Base-by-base conservation (phyloP, 2,797 vertebrate species). In the Pterois miles region DNA sequence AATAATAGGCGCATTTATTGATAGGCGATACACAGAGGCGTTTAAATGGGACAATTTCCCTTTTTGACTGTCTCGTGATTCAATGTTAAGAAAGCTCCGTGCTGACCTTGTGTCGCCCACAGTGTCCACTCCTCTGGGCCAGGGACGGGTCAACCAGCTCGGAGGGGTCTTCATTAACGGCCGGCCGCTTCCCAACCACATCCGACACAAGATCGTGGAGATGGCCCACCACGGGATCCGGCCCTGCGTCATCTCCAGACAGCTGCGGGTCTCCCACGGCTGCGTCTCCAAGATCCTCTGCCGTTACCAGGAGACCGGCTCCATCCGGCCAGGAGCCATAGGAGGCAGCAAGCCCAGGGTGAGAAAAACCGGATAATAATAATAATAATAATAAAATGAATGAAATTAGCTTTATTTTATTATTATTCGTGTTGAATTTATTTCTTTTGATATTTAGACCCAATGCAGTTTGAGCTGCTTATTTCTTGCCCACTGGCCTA, bases 291-390 rank as follows among this genome's bases (percentile, higher is more conserved):
- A 99, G 93, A 99, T 99, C 86, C 96, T 99, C 29, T 99, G 98
- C 85, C 95, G 98, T 46, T 99, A 98, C 93, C 98, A 99, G 76
- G 97, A 99, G 90, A 99, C 98, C 0, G 98, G 98, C 2, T 99
- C 98, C 74, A 99, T 99, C 93, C 94, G 98, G 2, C 98, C 98
- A 4, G 97, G 97, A 46, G 97, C 98, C 36, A 99, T 98, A 29
- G 98, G 98, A 1, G 98, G 98, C 89, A 99, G 98, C 93, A 99
- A 99, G 70, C 97, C 98, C 94, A 97, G 97, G 96, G 98, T 99
- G 95, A 97, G 96, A n/a, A 43, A 33, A 50, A 4, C 25, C n/a
- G 4, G 2, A 58, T 57, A 57, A 40, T 34, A 58, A 65, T 38
- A 58, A 18, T 25, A 20, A 65, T 40, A 8, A 40, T 6, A 50